Percentiles rank a stretch among this genome's conserved stretches.
These are phyloP conservation scores for Bombus affinis DNA, from an alignment of 1,140 invertebrate genomes.

Conservation along the genomic window DNA sequence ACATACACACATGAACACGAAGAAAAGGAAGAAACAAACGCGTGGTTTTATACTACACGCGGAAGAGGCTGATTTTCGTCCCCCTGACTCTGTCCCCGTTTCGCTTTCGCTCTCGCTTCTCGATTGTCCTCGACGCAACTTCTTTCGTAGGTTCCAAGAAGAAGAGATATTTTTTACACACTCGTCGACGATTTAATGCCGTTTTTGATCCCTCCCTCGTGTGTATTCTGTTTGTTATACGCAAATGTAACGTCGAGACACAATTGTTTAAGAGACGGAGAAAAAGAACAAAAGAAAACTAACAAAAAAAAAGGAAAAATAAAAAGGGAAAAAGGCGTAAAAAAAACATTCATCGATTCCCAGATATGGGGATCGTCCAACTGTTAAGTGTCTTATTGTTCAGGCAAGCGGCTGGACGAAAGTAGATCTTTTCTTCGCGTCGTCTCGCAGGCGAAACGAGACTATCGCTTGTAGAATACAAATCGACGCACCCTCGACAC, in stretches of 20 bases:
- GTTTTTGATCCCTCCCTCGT: conserved; percentile 57
- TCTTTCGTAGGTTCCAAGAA: conserved; percentile 13
- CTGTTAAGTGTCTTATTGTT: conserved; percentile 83
- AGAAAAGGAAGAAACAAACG: neutral
- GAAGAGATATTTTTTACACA: conserved; percentile 67
- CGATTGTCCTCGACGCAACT: conserved; percentile 9
- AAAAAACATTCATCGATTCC: conserved; percentile 58
- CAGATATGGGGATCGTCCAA: conserved; percentile 69
- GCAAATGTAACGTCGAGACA: neutral
- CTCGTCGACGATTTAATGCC: conserved; percentile 42
- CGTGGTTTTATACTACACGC: conserved; percentile 27
- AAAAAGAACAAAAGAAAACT: neutral
- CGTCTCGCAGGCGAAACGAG: neutral
- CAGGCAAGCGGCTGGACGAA: conserved; percentile 77
- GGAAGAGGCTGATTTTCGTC: conserved; percentile 36
- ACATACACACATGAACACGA: too few species aligned
- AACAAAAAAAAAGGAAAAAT: conserved; percentile 15
- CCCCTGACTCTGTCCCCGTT: conserved; percentile 21
- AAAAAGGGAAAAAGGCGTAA: neutral
- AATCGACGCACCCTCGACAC: neutral
- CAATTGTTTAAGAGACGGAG: neutral
- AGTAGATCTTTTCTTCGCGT: conserved; percentile 60
- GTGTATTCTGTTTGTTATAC: conserved; percentile 65
- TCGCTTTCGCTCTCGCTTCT: conserved; percentile 26
- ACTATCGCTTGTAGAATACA: neutral